phyloP scores from a whole-genome alignment of 2,888 invertebrate genomes.

The Macaria liturata region DNA sequence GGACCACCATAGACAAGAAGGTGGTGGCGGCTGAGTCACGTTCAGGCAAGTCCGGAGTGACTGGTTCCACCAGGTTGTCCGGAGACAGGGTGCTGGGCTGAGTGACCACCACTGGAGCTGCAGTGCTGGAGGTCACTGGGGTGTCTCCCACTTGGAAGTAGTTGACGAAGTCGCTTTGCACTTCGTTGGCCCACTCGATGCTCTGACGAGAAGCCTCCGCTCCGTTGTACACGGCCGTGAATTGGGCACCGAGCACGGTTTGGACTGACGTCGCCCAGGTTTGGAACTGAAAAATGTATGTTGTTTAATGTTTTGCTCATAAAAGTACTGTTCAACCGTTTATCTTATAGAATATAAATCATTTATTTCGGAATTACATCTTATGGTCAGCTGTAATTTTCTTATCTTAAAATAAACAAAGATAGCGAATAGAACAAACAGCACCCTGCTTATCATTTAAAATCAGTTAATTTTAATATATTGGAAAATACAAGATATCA shows the following conservation, averaged over 20 bases:
- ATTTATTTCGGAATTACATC: too few relatives aligned
- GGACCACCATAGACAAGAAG: conserved; percentile 46
- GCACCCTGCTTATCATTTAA: too few relatives aligned
- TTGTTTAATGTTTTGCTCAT: too few relatives aligned
- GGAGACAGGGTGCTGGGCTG: conserved; percentile 32
- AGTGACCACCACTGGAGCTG: conserved; percentile 15
- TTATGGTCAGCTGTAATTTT: too few relatives aligned
- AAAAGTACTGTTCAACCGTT: too few relatives aligned
- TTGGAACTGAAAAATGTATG: conserved; percentile 54
- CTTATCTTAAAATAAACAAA: too few relatives aligned
- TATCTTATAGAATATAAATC: too few relatives aligned
- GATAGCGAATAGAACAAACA: too few relatives aligned
- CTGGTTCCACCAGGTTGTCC: conserved; percentile 44
- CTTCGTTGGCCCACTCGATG: conserved; percentile 47
- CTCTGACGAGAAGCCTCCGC: conserved; percentile 45
- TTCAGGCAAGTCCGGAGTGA: conserved; percentile 50
- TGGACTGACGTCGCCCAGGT: conserved; percentile 52
- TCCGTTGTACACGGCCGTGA: conserved; percentile 38
- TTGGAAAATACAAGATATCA: too few relatives aligned
- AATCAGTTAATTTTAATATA: too few relatives aligned
- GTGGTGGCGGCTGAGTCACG: conserved; percentile 53
- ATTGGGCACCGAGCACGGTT: conserved; percentile 41
- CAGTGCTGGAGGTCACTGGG: conserved; percentile 23
- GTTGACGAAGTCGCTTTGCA: conserved; percentile 46
- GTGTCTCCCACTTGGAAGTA: conserved; percentile 50